These are phyloP conservation scores for Hippocampus zosterae DNA, from an alignment of 2,113 vertebrate species.

Conservation along the genomic window DNA sequence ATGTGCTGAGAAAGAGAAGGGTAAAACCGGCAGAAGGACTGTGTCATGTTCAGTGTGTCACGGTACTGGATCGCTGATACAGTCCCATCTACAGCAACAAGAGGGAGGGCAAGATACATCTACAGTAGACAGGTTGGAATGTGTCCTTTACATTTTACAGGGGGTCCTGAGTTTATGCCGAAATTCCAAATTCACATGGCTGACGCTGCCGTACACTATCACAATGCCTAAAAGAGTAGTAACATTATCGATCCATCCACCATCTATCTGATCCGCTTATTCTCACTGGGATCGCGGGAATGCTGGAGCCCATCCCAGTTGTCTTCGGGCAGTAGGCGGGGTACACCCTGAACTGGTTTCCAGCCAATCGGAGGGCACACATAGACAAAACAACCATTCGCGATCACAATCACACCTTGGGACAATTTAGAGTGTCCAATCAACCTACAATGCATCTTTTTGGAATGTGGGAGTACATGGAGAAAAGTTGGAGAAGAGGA, in stretches of 20 bases:
- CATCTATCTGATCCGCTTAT: too few species aligned
- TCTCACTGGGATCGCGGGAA: too few species aligned
- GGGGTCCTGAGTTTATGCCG: not conserved
- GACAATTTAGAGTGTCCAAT: too few species aligned
- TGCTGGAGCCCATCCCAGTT: too few species aligned
- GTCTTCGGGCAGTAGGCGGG: too few species aligned
- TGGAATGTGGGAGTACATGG: too few species aligned
- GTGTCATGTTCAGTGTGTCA: conserved; percentile 17
- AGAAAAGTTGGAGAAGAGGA: too few species aligned
- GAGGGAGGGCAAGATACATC: conserved; percentile 39
- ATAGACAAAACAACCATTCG: too few species aligned
- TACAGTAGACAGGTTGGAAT: conserved; percentile 29
- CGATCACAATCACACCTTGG: too few species aligned
- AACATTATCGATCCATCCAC: not conserved
- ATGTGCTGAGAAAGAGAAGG: not conserved
- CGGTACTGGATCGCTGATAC: not conserved
- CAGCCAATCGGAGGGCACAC: too few species aligned
- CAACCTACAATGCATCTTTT: too few species aligned
- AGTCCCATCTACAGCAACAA: conserved; percentile 17
- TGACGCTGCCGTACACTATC: not conserved
- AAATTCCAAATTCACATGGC: not conserved
- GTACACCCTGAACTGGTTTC: too few species aligned
- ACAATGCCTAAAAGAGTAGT: not conserved
- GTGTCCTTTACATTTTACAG: not conserved
- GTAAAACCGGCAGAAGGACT: conserved; percentile 5